Percentiles rank a stretch among this genome's conserved stretches.
These are phyloP conservation scores for Cottus gobio DNA, from an alignment of 2,113 vertebrate species.

Conservation along the genomic window DNA sequence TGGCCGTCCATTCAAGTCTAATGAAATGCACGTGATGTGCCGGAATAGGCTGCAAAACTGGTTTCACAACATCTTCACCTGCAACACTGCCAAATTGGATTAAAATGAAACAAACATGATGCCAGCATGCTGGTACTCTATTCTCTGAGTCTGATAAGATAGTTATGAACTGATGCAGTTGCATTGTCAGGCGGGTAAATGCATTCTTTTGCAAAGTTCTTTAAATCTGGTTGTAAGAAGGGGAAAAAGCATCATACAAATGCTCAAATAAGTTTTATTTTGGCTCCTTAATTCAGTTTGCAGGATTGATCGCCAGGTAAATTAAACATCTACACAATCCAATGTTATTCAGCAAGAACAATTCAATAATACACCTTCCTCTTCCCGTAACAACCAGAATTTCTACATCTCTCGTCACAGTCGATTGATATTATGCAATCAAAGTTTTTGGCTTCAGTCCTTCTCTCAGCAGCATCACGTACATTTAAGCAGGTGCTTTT, in stretches of 20 bases:
- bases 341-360: not conserved
- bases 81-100: not conserved
- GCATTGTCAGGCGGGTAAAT: too few species aligned
- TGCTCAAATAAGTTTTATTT: too few species aligned
- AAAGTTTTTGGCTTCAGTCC: not conserved
- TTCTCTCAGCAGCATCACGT: not conserved
- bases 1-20: too few species aligned
- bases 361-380: not conserved
- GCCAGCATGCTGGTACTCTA: not conserved
- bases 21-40: not conserved
- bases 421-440: not conserved
- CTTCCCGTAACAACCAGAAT: not conserved
- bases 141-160: too few species aligned
- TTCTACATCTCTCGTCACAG: not conserved
- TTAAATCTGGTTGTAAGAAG: too few species aligned
- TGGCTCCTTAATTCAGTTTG: too few species aligned
- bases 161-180: too few species aligned
- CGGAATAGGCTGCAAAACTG: constrained; percentile 44
- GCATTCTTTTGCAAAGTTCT: too few species aligned
- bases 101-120: not conserved
- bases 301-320: too few species aligned
- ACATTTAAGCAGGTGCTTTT: not conserved
- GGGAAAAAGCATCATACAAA: too few species aligned
- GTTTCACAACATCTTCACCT: constrained; percentile 4
- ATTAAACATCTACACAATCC: too few species aligned